A percentile compares a stretch with the other conserved stretches of the same genome.
Evolutionary conservation across 2,113 vertebrate genomes (phyloP).

Genomic region (Centropristis striata): DNA sequence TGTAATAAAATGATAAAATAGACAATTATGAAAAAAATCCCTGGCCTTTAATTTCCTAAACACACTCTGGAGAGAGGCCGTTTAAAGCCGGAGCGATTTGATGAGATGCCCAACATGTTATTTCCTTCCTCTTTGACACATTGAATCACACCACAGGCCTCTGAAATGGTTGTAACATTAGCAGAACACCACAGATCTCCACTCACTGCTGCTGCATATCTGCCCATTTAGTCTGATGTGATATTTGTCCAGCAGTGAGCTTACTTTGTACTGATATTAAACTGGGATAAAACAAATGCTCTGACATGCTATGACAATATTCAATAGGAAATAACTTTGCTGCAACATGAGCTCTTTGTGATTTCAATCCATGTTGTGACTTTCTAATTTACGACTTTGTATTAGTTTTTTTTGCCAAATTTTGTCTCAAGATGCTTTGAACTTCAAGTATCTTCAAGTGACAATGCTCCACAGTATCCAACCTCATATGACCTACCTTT

Average conservation of each 20-base stretch:
- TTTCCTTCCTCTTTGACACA: conserved; percentile 34
- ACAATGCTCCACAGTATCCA: too few relatives aligned
- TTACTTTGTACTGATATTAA: background rate
- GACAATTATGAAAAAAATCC: conserved; percentile 80
- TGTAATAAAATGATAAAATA: conserved; percentile 86
- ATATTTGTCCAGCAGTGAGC: background rate
- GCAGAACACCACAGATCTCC: background rate
- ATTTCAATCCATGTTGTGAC: background rate
- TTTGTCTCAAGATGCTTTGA: too few relatives aligned
- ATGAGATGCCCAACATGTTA: conserved; percentile 49
- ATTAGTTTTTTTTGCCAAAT: too few relatives aligned
- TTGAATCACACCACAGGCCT: conserved; percentile 37
- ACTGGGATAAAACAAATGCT: too few relatives aligned
- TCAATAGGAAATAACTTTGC: background rate
- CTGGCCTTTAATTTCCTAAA: conserved; percentile 77
- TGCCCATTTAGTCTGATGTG: conserved; percentile 3
- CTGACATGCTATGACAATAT: background rate
- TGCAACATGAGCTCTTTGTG: background rate
- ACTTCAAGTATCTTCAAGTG: too few relatives aligned
- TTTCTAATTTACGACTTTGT: background rate
- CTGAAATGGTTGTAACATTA: conserved; percentile 17
- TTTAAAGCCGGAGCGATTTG: conserved; percentile 59
- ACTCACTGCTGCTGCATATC: background rate
- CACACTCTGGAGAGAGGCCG: conserved; percentile 71
- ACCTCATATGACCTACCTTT: too few relatives aligned